Percentiles rank a stretch among this genome's conserved stretches.
Conservation (phyloP, 2,113 vertebrate species). For the Mirza zaza region DNA sequence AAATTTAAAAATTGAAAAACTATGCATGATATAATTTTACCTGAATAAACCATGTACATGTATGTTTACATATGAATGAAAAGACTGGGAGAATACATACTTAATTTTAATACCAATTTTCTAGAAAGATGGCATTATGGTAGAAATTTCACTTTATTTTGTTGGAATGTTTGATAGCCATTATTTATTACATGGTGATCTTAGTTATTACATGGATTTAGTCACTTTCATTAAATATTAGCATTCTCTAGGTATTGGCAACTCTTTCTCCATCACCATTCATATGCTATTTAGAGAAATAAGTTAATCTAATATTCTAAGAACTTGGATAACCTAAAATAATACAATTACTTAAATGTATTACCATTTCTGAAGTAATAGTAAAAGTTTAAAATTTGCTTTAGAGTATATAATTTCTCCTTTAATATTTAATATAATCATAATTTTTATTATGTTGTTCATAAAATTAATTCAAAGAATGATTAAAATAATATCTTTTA, state of each 20-base stretch:
- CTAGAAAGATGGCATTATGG: not conserved
- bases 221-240: conserved; percentile 24
- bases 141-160: not conserved
- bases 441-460: conserved; percentile 33
- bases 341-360: not conserved
- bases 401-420: not conserved
- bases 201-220: not conserved
- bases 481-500: conserved; percentile 19
- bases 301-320: conserved; percentile 10
- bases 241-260: not conserved
- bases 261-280: not conserved
- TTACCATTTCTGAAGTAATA: not conserved
- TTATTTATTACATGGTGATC: not conserved
- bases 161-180: not conserved
- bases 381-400: conserved; percentile 61
- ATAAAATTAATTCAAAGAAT: not conserved
- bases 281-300: conserved; percentile 34
- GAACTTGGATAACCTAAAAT: conserved; percentile 40
- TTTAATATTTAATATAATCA: not conserved
- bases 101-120: not conserved
- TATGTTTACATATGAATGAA: not conserved
- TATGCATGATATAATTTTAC: not conserved
- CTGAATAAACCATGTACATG: not conserved
- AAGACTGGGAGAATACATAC: not conserved
- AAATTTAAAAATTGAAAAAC: not conserved